Conservation (phyloP, 2,888 invertebrate genomes). For the Drosophila tanythrix region DNA sequence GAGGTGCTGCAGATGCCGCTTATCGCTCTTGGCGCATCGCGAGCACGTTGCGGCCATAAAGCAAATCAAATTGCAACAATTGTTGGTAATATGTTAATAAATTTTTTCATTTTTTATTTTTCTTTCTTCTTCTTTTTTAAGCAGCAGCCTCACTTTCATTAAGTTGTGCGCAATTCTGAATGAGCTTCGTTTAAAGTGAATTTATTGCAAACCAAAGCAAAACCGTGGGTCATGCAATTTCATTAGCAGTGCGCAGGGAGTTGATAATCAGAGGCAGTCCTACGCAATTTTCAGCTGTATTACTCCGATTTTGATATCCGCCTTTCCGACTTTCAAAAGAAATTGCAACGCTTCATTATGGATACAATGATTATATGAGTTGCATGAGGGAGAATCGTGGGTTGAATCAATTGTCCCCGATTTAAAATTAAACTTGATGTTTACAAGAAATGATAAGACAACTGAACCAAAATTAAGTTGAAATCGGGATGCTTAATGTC, state of each 20-base stretch:
- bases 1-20: conserved; percentile 51
- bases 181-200: conserved; percentile 61
- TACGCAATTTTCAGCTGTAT: conserved; percentile 49
- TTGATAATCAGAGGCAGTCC: conserved; percentile 37
- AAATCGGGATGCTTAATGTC: not conserved
- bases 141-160: conserved; percentile 72
- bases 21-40: conserved; percentile 71
- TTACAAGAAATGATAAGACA: not conserved
- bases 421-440: not conserved
- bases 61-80: conserved; percentile 81
- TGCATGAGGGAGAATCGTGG: not conserved
- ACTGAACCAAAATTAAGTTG: not conserved
- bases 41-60: conserved; percentile 71
- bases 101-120: conserved; percentile 40
- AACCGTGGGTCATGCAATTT: conserved; percentile 30
- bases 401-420: not conserved
- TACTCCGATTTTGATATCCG: conserved; percentile 44
- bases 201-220: conserved; percentile 52
- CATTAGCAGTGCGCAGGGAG: not conserved
- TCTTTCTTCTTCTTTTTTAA: conserved; percentile 2
- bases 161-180: conserved; percentile 53
- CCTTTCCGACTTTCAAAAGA: conserved; percentile 27
- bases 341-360: not conserved
- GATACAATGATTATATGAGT: not conserved
- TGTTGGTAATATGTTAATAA: conserved; percentile 81